Percentiles rank a stretch among this genome's conserved stretches.
Evolutionary conservation across 2,797 vertebrate genomes (phyloP).

Genomic region (Ambastaia sidthimunki): DNA sequence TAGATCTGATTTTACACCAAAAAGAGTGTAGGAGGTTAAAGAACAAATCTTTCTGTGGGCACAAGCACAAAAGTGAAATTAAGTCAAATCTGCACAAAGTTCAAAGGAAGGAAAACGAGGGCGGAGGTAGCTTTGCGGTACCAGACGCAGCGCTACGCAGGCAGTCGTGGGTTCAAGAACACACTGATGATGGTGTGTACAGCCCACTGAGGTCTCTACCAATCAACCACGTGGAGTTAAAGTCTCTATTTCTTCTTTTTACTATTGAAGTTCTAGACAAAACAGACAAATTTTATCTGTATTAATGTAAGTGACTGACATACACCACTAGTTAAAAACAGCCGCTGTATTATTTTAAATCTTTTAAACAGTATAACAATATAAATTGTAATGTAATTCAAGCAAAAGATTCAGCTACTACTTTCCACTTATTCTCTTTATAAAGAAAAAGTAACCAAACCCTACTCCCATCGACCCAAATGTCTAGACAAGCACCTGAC

Average conservation of each 20-base stretch:
- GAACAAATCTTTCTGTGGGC: background rate
- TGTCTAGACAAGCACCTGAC: slow-evolving; percentile 19
- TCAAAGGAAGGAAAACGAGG: slow-evolving; percentile 27
- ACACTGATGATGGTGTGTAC: slow-evolving; percentile 15
- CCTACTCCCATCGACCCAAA: slow-evolving; percentile 22
- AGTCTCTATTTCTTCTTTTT: background rate
- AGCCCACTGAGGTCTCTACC: background rate
- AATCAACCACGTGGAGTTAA: slow-evolving; percentile 12
- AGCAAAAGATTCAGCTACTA: background rate
- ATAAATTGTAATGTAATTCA: background rate
- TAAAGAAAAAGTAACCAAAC: background rate
- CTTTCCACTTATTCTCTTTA: background rate
- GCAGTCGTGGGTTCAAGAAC: slow-evolving; percentile 17
- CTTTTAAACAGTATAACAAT: background rate
- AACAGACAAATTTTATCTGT: background rate
- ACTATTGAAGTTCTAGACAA: slow-evolving; percentile 12
- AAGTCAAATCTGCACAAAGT: slow-evolving; percentile 17
- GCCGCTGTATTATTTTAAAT: too few species aligned
- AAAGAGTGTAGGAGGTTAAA: slow-evolving; percentile 15
- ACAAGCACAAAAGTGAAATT: slow-evolving; percentile 14
- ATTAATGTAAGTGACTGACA: background rate
- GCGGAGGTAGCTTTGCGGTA: slow-evolving; percentile 25
- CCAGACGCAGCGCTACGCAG: slow-evolving; percentile 3
- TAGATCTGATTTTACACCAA: background rate
- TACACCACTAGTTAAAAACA: too few species aligned